A percentile compares a stretch with the other conserved stretches of the same genome.
Conservation (phyloP, 23 tunicate species). For the Botrylloides violaceus region DNA sequence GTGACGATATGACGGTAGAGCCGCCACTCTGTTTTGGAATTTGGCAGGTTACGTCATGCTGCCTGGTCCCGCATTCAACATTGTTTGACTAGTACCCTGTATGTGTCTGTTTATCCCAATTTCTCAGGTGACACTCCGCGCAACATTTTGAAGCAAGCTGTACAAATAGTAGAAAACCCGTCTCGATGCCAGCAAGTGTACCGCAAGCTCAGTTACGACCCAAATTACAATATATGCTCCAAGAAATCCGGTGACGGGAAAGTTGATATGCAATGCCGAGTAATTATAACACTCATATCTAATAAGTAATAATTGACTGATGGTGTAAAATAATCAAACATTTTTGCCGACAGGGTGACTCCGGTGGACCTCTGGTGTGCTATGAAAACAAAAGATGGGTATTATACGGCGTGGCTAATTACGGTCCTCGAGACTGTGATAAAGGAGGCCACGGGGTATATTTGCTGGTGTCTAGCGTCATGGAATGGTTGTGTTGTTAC, state of each 20-base stretch:
- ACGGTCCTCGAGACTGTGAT: conserved; percentile 42
- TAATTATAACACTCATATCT: too few relatives aligned
- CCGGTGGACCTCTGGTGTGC: conserved; percentile 64
- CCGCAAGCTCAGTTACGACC: conserved; percentile 25
- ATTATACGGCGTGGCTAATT: conserved; percentile 55
- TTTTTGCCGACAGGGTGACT: conserved; percentile 38
- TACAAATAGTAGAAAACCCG: conserved; percentile 36
- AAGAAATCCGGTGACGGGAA: conserved; percentile 5
- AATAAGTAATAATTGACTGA: not conserved
- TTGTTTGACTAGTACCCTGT: too few relatives aligned
- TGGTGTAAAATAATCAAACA: not conserved
- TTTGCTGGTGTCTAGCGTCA: conserved; percentile 26
- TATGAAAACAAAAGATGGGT: conserved; percentile 53
- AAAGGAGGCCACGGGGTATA: conserved; percentile 38
- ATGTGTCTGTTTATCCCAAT: too few relatives aligned
- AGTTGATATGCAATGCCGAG: conserved; percentile 53
- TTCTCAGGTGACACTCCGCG: conserved; percentile 29
- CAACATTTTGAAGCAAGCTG: conserved; percentile 49
- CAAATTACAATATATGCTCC: conserved; percentile 36
- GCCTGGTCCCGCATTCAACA: too few relatives aligned
- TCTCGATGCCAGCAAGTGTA: conserved; percentile 35
- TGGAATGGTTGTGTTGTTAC: conserved; percentile 62
- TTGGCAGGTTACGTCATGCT: too few relatives aligned
- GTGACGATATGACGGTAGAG: not conserved
- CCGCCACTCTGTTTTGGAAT: too few relatives aligned